phyloP scores from a whole-genome alignment of 2,888 invertebrate genomes.

The Pilophorus perplexus region DNA sequence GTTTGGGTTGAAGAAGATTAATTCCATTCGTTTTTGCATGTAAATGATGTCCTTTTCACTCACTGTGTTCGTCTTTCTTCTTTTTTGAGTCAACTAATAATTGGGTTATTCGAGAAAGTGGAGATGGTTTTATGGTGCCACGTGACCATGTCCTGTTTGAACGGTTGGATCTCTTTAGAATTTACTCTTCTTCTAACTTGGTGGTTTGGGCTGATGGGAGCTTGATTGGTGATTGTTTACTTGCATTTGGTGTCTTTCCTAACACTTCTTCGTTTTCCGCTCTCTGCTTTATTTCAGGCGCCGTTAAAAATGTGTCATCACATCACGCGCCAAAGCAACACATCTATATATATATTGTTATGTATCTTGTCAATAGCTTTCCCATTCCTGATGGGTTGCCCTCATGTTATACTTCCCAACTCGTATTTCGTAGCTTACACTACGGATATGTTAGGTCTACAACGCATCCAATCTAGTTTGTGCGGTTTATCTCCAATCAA shows the following conservation, averaged over 20 bases:
- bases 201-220: neutral
- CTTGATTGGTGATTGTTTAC: constrained; percentile 25
- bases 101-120: too few relatives aligned
- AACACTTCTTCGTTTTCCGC: constrained; percentile 6
- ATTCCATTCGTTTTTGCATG: too few relatives aligned
- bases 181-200: too few relatives aligned
- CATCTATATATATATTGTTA: constrained; percentile 3
- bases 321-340: constrained; percentile 23
- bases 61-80: too few relatives aligned
- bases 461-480: constrained; percentile 22
- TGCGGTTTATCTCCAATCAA: neutral
- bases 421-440: neutral
- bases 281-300: constrained; percentile 45
- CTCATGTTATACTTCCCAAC: neutral
- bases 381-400: neutral
- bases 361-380: constrained; percentile 14
- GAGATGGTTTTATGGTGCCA: too few relatives aligned
- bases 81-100: too few relatives aligned
- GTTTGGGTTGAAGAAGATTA: too few relatives aligned
- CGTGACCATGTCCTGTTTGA: too few relatives aligned
- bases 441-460: constrained; percentile 3
- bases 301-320: constrained; percentile 41
- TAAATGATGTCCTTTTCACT: too few relatives aligned
- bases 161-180: too few relatives aligned
- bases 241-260: constrained; percentile 16